Base-by-base conservation (phyloP, 2,113 vertebrate species). In the Alaudala cheleensis region DNA sequence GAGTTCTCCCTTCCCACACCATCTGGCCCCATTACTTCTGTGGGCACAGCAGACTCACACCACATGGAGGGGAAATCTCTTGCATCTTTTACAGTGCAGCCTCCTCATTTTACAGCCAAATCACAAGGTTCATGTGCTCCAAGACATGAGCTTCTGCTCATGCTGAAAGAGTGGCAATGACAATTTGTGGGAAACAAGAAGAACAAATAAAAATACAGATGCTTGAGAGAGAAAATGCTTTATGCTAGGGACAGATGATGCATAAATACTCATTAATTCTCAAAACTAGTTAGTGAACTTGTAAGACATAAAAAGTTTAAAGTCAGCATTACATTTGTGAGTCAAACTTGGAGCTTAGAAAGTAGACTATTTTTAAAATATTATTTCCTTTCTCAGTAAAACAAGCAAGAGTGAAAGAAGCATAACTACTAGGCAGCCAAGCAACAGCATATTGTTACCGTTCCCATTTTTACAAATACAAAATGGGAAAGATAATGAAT, bases 1-100 rank as follows among this genome's bases (percentile, higher is more conserved):
- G 93, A 92, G 90, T 56, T 95, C 72, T 93, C 74, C 85, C 90
- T 92, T 94, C 92, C 90, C 93, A 92, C 79, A 74, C 92, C 94
- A 96, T 94, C 87, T 95, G 94, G 90, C 72, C 82, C 78, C 72
- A 84, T 86, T 94, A 92, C 88, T 96, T 81, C 64, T 78, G 71
- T 50, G 61, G 88, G 58, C 60, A 81, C 7, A 5, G 88, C 79
- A 96, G 60, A 83, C 76, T 96, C 0, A 0, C 67, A 61, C 65
- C 82, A 76, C 82, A 83, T 15, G 40, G 90, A 92, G 65, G 70
- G 85, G 65, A 90, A 96, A 93, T 78, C 76, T 93, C 87, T 86
- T 78, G 47, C 82, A 86, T 96, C 90, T 86, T 96, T 95, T 74
- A 60, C 72, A 92, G 82, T 33, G 64, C 86, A 96, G 44, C 56